Evolutionary conservation across 2,797 vertebrate genomes (phyloP), one percentile per base, ranked within the genome.

Genomic region (Merluccius polli): DNA sequence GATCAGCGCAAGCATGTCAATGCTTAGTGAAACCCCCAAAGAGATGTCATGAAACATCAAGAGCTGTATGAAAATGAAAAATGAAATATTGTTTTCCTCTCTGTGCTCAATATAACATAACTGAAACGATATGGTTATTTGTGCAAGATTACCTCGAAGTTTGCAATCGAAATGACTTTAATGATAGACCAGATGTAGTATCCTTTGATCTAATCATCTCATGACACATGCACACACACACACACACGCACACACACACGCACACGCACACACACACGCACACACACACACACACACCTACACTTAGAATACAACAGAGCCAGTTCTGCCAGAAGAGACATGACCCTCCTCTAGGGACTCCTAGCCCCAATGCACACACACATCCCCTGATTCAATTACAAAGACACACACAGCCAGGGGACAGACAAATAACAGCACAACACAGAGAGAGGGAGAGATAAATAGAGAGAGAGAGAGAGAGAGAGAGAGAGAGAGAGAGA

Each of bases 101-200:
- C 71, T 68, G 18, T 24, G n/a, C n/a, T 36, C 38, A 21, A 73
- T 63, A 21, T 1, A 11, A 12, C 44, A 29, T 32, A 21, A 73
- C 35, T 63, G 35, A 59, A 70, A 24, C 27, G 29, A 33, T 21
- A 4, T 12, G 29, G 12, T 13, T 73, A 82, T 78, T 82, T 75
- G 75, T 29, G 6, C 15, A 29, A 73, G 63, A 77, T 73, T 68
- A 74, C 68, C 67, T 75, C 13, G 10, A 32, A 74, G 12, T 72
- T 76, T 5, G n/a, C 69, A 77, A 74, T 80, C 70, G 77, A 72
- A 67, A 70, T 48, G 69, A 68, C 32, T 86, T 82, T 81, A 79
- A n/a, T 35, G 33, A 8, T 35, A 35, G 33, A 82, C 79, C 87
- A 84, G 85, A 72, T 87, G 79, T 33, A 72, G 81, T 44, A 44